Evolutionary conservation across 2,888 invertebrate genomes (phyloP).

Genomic region (Phymatocera aterrima): DNA sequence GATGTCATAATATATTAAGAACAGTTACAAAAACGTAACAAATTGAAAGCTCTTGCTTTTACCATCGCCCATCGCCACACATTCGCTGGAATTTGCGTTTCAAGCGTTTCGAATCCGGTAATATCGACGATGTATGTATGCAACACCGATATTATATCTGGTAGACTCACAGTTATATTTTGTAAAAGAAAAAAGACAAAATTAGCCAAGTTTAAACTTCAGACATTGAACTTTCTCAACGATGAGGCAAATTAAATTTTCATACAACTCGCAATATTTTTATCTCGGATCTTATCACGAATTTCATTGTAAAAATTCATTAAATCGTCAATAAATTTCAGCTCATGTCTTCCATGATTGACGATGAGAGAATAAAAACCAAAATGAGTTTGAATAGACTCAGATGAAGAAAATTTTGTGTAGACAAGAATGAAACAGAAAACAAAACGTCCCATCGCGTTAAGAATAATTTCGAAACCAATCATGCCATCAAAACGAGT

Average conservation of each 20-base stretch:
- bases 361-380: constrained; percentile 43
- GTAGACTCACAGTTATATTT: not conserved
- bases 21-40: constrained; percentile 13
- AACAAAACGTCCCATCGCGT: not conserved
- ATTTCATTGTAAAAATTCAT: not conserved
- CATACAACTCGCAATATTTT: not conserved
- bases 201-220: no score
- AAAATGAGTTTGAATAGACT: constrained; percentile 15
- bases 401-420: constrained; percentile 25
- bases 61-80: constrained; percentile 27
- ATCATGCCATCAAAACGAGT: constrained; percentile 47
- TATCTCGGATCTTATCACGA: not conserved
- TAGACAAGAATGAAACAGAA: constrained; percentile 63
- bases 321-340: not conserved
- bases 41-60: constrained; percentile 14
- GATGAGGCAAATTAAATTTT: not conserved
- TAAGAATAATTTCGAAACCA: not conserved
- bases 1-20: not conserved
- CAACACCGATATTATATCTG: not conserved
- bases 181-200: not conserved
- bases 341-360: not conserved
- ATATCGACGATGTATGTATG: not conserved
- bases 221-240: no score
- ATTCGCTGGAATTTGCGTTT: not conserved
- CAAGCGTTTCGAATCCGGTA: not conserved